Evolutionary conservation across 2,888 invertebrate species (phyloP).

Genomic region (Hyppa rectilinea): DNA sequence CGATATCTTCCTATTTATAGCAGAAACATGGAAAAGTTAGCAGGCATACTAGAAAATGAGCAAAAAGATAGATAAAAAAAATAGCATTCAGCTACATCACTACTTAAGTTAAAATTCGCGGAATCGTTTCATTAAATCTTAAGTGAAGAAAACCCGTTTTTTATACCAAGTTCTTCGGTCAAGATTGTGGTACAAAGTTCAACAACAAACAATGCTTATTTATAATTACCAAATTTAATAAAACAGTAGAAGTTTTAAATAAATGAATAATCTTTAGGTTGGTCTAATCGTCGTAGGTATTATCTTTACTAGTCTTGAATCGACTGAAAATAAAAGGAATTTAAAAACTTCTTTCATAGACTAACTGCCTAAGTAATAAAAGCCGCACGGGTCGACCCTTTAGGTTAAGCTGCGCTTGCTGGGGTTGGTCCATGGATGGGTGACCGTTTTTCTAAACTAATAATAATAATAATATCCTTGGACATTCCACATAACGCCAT

Average conservation of each 20-base stretch:
- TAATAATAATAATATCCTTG: too few species aligned
- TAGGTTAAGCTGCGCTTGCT: too few species aligned
- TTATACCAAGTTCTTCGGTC: conserved; percentile 12
- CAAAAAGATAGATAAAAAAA: conserved; percentile 1
- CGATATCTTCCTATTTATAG: background rate
- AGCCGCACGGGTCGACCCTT: too few species aligned
- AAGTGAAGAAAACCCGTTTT: conserved; percentile 12
- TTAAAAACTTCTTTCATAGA: too few species aligned
- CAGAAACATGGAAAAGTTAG: conserved; percentile 15
- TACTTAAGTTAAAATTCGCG: background rate
- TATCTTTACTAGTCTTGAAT: background rate
- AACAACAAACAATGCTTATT: background rate
- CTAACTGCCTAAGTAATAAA: too few species aligned
- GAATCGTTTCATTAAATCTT: background rate
- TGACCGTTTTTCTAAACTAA: too few species aligned
- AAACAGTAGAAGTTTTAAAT: background rate
- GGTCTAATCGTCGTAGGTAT: too few species aligned
- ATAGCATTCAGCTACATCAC: too few species aligned
- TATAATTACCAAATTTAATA: background rate
- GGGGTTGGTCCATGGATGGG: too few species aligned
- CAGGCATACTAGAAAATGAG: background rate
- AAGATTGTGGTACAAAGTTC: conserved; percentile 17
- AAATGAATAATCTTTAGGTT: background rate
- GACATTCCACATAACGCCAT: too few species aligned
- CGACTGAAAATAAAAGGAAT: background rate